These are phyloP conservation scores for Melinaea menophilus DNA, from an alignment of 2,888 invertebrate genomes.

Conservation along the genomic window DNA sequence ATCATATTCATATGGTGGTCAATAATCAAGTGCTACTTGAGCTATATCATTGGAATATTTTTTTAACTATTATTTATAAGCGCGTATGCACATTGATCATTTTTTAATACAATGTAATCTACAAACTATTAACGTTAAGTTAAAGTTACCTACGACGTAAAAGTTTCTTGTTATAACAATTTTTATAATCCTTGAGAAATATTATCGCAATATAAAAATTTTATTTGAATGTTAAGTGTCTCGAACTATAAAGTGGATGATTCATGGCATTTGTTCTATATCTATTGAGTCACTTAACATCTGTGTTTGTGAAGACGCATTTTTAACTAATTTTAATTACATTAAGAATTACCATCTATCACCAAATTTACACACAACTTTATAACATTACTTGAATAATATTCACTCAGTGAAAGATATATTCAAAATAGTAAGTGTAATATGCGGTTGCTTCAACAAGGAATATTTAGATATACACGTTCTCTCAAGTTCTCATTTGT, in stretches of 20 bases:
- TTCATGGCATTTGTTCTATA: conserved; percentile 24
- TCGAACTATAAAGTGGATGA: conserved; percentile 14
- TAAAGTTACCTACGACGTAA: no score
- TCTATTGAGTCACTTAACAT: conserved; percentile 25
- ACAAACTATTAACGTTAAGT: no score
- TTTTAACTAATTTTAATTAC: conserved; percentile 19
- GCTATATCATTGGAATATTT: neutral
- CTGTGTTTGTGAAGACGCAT: conserved; percentile 14
- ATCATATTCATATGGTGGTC: conserved; percentile 6
- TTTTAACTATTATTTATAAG: neutral
- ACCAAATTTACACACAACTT: no score
- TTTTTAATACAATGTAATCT: neutral
- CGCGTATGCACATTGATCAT: conserved; percentile 5
- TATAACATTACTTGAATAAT: no score
- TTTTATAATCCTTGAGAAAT: neutral
- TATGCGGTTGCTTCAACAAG: no score
- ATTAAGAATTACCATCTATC: neutral
- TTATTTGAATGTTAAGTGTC: neutral
- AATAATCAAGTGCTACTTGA: conserved; percentile 5
- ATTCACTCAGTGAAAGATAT: no score
- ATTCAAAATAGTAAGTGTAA: no score
- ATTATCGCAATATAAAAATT: neutral
- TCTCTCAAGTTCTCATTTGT: no score
- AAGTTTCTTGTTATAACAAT: neutral
- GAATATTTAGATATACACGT: no score